Conservation (phyloP, 2,888 invertebrate genomes). For the Pandemis corylana region DNA sequence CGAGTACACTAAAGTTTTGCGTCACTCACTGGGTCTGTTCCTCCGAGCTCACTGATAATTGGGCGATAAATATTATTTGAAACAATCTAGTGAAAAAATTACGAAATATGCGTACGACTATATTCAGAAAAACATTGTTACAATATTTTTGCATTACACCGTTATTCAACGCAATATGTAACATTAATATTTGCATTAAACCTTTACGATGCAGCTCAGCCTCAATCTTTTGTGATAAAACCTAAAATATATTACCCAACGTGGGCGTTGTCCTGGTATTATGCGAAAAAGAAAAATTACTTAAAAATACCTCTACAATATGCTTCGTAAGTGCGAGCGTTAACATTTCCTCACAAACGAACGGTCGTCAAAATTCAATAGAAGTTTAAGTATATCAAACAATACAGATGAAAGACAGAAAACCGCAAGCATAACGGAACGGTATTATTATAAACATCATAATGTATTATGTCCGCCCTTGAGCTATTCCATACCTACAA, state of each 20-base stretch:
- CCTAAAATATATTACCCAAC: not conserved
- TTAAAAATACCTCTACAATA: not conserved
- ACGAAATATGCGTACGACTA: too few relatives aligned
- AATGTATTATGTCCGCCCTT: conserved; percentile 54
- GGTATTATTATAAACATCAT: conserved; percentile 44
- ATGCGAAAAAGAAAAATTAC: not conserved
- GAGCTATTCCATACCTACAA: conserved; percentile 49
- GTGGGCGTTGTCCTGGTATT: not conserved
- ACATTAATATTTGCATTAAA: not conserved
- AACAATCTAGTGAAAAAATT: too few relatives aligned
- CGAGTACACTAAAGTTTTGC: too few relatives aligned
- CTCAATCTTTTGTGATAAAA: not conserved
- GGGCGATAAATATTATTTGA: too few relatives aligned
- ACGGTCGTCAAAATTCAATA: not conserved
- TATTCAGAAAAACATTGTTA: not conserved
- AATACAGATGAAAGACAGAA: conserved; percentile 20
- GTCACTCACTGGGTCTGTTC: too few relatives aligned
- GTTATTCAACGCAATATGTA: not conserved
- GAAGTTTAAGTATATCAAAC: not conserved
- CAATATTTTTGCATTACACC: not conserved
- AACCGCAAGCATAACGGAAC: conserved; percentile 12
- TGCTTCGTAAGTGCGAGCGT: not conserved
- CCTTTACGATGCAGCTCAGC: not conserved
- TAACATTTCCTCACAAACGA: not conserved
- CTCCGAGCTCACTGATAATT: too few relatives aligned